Evolutionary conservation across 2,888 invertebrate genomes (phyloP), one percentile per base, ranked within the genome.

Genomic region (Spialia ferax): DNA sequence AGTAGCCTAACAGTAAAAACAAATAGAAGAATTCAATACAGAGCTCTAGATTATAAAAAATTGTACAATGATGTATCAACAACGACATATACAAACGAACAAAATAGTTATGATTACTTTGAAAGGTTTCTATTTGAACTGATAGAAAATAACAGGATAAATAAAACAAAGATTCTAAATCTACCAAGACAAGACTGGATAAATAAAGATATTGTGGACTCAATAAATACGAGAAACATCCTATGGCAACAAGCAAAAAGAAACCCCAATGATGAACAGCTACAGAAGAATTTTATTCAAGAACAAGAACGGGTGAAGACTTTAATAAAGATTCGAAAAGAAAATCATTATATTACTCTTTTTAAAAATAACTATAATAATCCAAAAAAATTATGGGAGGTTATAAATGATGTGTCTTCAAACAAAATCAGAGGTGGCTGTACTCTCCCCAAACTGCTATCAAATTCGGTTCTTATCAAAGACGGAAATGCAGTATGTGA

Each of bases 21-120:
- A 1, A 38, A 38, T 8, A 38, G 13, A n/a, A 38, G n/a, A 69
- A 38, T 65, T 4, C 56, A 69, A 48, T 75, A 73, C 61, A 62
- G 74, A 67, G 73, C 73, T 3, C 32, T 74, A 13, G 54, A 74
- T 32, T 75, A 74, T 50, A 38, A 65, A 3, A 72, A 66, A 8
- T 42, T 75, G 4, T 66, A 57, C 2, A 55, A 55, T 29, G 18
- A 29, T 15, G 54, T 15, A 4, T 29, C 18, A 29, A 55, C 4
- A 29, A 15, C 18, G 1, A 15, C 26, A 15, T 55, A 55, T 10
- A 2, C 1, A 18, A 55, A 55, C 18, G 18, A 55, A 3, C 5
- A 29, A 18, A 15, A 29, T 55, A 18, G 8, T 29, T 55, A 55
- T 18, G 10, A 32, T 15, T 29, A 55, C 26, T 55, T 55, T 8